A percentile compares a stretch with the other conserved stretches of the same genome.
phyloP scores from a whole-genome alignment of 2,113 vertebrate species.

The Myodes glareolus region DNA sequence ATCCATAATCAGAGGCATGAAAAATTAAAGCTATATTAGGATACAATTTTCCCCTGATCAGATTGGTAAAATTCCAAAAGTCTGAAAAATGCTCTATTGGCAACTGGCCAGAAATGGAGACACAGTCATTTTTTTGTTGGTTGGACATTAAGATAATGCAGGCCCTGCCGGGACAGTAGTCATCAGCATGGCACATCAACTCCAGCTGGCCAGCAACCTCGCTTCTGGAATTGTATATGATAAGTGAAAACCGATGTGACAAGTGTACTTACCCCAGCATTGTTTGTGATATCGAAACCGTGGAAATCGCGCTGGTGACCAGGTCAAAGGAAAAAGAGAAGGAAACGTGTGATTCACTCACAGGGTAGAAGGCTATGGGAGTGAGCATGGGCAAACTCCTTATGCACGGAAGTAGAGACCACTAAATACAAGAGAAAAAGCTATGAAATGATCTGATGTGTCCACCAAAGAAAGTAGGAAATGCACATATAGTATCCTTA shows the following conservation, averaged over 20 bases:
- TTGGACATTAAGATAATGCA: not conserved
- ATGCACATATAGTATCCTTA: not conserved
- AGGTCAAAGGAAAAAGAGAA: not conserved
- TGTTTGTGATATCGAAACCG: not conserved
- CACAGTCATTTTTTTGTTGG: not conserved
- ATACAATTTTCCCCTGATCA: not conserved
- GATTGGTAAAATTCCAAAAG: not conserved
- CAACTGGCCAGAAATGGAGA: not conserved
- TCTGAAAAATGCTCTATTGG: not conserved
- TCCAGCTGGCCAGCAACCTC: not conserved
- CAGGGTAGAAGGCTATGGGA: not conserved
- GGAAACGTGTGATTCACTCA: not conserved
- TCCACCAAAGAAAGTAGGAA: not conserved
- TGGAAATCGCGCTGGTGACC: not conserved
- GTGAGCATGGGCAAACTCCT: not conserved
- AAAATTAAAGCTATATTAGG: not conserved
- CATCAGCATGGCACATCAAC: not conserved
- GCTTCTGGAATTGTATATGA: not conserved
- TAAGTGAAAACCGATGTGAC: not conserved
- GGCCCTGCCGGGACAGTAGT: rapidly evolving
- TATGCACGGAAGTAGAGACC: not conserved
- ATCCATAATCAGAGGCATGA: not conserved
- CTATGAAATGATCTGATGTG: too few relatives aligned
- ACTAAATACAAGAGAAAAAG: not conserved
- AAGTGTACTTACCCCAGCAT: not conserved